These are phyloP conservation scores for Drosophila quasianomalipes DNA, from an alignment of 2,888 invertebrate genomes.

Conservation along the genomic window DNA sequence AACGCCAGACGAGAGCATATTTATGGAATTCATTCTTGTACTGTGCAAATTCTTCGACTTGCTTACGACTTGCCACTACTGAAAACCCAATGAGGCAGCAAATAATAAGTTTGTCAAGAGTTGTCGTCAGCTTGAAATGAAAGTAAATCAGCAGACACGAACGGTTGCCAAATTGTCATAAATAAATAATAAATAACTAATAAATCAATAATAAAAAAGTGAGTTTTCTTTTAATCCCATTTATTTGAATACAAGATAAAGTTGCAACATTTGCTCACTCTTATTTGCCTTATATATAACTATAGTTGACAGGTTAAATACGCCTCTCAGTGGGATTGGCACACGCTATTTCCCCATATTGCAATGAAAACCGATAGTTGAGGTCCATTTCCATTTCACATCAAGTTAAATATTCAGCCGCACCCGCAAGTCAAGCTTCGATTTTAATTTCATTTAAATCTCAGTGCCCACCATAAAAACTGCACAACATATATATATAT, in stretches of 20 bases:
- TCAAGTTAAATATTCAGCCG: slow-evolving; percentile 69
- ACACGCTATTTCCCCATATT: slow-evolving; percentile 42
- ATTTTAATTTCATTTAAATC: slow-evolving; percentile 76
- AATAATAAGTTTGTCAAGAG: slow-evolving; percentile 4
- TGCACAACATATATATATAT: slow-evolving; percentile 31
- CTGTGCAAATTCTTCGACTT: slow-evolving; percentile 39
- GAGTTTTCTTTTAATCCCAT: not conserved
- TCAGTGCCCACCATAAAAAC: slow-evolving; percentile 59
- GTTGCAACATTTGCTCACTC: slow-evolving; percentile 5
- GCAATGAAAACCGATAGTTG: slow-evolving; percentile 64
- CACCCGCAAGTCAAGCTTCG: slow-evolving; percentile 66
- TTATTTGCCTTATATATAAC: not conserved
- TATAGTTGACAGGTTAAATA: not conserved
- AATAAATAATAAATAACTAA: not conserved
- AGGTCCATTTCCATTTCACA: slow-evolving; percentile 48
- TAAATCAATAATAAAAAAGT: not conserved
- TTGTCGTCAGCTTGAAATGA: not conserved
- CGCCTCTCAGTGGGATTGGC: slow-evolving; percentile 40
- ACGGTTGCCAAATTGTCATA: not conserved
- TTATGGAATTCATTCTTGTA: slow-evolving; percentile 63
- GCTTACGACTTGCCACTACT: slow-evolving; percentile 35
- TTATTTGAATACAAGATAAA: not conserved
- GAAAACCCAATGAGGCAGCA: slow-evolving; percentile 2
- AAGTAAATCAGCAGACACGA: not conserved
- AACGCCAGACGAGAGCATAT: slow-evolving; percentile 43